Base-by-base conservation (phyloP, 1,140 invertebrate species). In the Caenorhabditis inopinata region DNA sequence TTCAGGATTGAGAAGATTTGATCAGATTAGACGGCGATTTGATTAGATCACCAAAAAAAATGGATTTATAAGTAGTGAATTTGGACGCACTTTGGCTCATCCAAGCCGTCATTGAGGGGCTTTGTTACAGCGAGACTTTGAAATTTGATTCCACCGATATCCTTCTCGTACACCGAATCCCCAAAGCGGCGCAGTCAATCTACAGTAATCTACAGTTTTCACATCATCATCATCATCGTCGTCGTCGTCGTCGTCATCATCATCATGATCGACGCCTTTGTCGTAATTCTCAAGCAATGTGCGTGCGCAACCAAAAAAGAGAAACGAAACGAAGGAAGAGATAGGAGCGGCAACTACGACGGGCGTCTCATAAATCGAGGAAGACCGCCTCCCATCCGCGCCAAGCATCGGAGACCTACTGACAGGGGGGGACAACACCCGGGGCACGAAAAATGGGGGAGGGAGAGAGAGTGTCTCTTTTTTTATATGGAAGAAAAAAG, bases 331-430 rank as follows among this genome's bases (percentile, higher is more conserved):
- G 16, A 68, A 68, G 32, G 38, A 42, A 32, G 38, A 42, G 32
- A 42, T 68, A 68, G 32, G 58, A 42, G 58, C 51, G 51, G 27
- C 51, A 27, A 58, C 51, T 25, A 29, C n/a, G 51, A 58, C 23
- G 51, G 51, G 27, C 51, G 51, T 32, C 58, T 68, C 58, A 68
- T 68, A 68, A 68, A 68, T 68, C 58, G 58, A 68, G 32, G 58
- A 29, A 58, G 27, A 58, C 6, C 5, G 25, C 51, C 9, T 29
- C 51, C 51, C 51, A 68, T 68, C 58, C 58, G 58, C 58, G 58
- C 58, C 58, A 68, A 68, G 58, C 58, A 68, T 29, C 58, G 58
- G 58, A n/a, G n/a, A n/a, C n/a, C n/a, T n/a, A n/a, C n/a, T n/a
- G n/a, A 68, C 38, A 32, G 58, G 38, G 29, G 58, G 58, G 38